Percentiles rank a stretch among this genome's conserved stretches.
Conservation (phyloP, 1,140 invertebrate species). For the Philotrypesis tridentata region DNA sequence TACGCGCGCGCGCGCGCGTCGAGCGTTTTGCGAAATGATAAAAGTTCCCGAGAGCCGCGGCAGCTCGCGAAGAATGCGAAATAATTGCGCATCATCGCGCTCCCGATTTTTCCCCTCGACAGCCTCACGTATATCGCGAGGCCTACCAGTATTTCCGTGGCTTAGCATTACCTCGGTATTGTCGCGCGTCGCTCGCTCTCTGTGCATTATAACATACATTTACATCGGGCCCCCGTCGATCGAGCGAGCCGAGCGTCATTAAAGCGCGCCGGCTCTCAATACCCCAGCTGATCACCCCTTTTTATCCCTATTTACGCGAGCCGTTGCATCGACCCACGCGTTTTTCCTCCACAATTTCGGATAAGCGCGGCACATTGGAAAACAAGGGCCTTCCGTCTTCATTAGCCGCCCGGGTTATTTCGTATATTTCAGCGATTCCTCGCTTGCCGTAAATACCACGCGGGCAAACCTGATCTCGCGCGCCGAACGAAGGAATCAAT, state of each 20-base stretch:
- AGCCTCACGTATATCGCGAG: background rate
- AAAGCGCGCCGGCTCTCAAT: slow-evolving; percentile 48
- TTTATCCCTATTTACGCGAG: slow-evolving; percentile 61
- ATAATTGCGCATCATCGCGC: background rate
- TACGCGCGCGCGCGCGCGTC: background rate
- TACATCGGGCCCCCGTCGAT: background rate
- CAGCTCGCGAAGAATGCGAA: background rate
- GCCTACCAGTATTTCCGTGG: slow-evolving; percentile 49
- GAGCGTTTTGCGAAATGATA: background rate
- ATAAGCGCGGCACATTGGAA: slow-evolving; percentile 15
- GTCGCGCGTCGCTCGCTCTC: slow-evolving; percentile 36
- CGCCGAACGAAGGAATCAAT: too few relatives aligned
- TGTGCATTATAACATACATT: too few relatives aligned
- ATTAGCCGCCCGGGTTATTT: background rate
- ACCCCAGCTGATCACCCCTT: slow-evolving; percentile 53
- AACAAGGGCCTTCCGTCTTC: slow-evolving; percentile 21
- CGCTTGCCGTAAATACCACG: too few relatives aligned
- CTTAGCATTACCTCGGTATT: slow-evolving; percentile 65
- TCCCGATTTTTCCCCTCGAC: background rate
- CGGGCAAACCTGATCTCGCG: too few relatives aligned
- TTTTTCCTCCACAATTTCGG: slow-evolving; percentile 16
- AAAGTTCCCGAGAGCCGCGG: too few relatives aligned
- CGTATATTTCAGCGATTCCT: background rate
- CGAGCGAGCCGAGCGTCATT: background rate
- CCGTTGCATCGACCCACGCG: slow-evolving; percentile 24